Evolutionary conservation across 2,797 vertebrate genomes (phyloP).

Genomic region (Cirrhinus mrigala): DNA sequence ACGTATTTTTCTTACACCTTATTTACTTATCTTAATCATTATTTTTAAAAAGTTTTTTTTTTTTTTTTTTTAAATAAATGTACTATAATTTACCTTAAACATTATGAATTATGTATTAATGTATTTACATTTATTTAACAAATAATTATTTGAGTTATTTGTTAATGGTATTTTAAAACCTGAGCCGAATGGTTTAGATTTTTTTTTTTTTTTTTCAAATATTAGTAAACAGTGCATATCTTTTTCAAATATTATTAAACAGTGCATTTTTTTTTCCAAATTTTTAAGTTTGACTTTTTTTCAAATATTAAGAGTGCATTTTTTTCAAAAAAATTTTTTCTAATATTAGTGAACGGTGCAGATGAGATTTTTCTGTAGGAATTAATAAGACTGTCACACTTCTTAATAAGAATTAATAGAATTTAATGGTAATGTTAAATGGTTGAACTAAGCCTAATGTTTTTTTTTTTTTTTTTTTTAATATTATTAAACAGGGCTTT

Average conservation of each 20-base stretch:
- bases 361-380: background rate
- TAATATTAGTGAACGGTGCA: too few species aligned
- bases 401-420: background rate
- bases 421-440: too few species aligned
- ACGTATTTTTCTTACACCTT: background rate
- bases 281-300: background rate
- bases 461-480: too few species aligned
- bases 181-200: background rate
- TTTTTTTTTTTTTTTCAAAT: background rate
- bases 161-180: background rate
- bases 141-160: background rate
- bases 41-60: too few species aligned
- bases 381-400: background rate
- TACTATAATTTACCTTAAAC: background rate
- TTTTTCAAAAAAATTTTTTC: background rate
- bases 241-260: too few species aligned
- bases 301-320: background rate
- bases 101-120: too few species aligned
- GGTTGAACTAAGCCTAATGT: too few species aligned
- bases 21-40: too few species aligned
- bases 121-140: background rate
- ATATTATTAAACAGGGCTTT: too few species aligned
- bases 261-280: background rate
- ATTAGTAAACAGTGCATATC: background rate
- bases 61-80: too few species aligned